These are phyloP conservation scores for Phrixothrix hirtus DNA, from an alignment of 2,888 invertebrate genomes.

Conservation along the genomic window DNA sequence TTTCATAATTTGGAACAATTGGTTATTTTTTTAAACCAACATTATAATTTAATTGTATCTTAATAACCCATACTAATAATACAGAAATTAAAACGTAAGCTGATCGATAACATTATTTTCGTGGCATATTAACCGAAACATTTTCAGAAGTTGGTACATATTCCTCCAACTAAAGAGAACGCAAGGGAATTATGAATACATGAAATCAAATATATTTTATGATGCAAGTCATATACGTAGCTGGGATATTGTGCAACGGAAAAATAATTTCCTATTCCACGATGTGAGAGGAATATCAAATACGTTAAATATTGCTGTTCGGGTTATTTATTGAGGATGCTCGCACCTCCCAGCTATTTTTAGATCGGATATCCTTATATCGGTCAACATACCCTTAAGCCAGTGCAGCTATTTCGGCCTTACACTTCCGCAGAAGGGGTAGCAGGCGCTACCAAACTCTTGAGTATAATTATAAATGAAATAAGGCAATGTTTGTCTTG, in stretches of 20 bases:
- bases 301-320: slow-evolving; percentile 45
- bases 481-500: no score
- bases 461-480: neutral
- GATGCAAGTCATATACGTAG: slow-evolving; percentile 43
- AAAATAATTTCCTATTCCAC: slow-evolving; percentile 49
- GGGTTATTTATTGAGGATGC: slow-evolving; percentile 42
- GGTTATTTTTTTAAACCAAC: slow-evolving; percentile 1
- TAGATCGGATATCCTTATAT: slow-evolving; percentile 29
- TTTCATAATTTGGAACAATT: slow-evolving; percentile 14
- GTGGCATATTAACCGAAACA: slow-evolving; percentile 26
- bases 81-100: no score
- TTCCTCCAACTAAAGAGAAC: slow-evolving; percentile 18
- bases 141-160: slow-evolving; percentile 8
- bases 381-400: slow-evolving; percentile 28
- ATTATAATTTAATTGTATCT: no score
- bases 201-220: slow-evolving; percentile 44
- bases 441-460: slow-evolving; percentile 5
- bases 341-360: slow-evolving; percentile 33
- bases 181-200: slow-evolving; percentile 35
- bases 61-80: no score
- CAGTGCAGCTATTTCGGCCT: slow-evolving; percentile 5
- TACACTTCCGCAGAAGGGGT: slow-evolving; percentile 9
- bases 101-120: slow-evolving; percentile 18
- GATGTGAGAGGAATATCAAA: slow-evolving; percentile 45
- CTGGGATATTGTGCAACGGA: slow-evolving; percentile 48